Evolutionary conservation across 1,140 invertebrate genomes (phyloP), one percentile per base, ranked within the genome.

Genomic region (Sitophilus oryzae): DNA sequence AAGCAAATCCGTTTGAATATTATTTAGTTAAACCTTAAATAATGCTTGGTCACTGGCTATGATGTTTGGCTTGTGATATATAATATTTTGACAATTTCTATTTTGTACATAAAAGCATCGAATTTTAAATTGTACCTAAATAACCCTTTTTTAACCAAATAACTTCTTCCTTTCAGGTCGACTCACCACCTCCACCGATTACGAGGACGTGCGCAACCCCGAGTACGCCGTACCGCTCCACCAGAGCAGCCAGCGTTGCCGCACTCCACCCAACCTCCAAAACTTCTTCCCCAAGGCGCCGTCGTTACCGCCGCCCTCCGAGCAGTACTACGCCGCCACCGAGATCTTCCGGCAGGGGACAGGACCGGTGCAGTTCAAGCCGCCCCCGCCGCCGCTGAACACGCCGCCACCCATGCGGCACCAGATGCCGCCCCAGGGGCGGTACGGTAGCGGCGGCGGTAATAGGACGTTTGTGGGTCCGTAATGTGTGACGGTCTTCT

Each of bases 151-250:
- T 8, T n/a, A 20, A 16, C 22, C 6, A 11, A 21, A 49, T 10
- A 22, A 43, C 8, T 19, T 40, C 20, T 19, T 21, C 6, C 14
- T n/a, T 38, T 5, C 23, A 55, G 56, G 56, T 2, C 52, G 52
- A 36, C 48, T 61, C 41, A 60, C 59, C 2, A 41, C 59, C 23
- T 64, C 62, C 43, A 61, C 66, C 11, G 64, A 66, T 52, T 67
- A 66, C 57, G 61, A 62, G 20, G 67, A 69, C 54, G 58, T 63
- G 14, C 54, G 61, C 21, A 61, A 66, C 51, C 61, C 61, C 14
- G 67, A 69, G 46, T 71, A 71, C 48, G 69, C 69, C 11, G 68
- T 69, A 23, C 69, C 69, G 3, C 56, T 68, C 20, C 66, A 67
- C 42, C 55, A 57, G 36, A 62, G 63, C 10, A 56, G 22, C 4